Evolutionary conservation across 2,797 vertebrate genomes (phyloP), one percentile per base, ranked within the genome.

Genomic region (Cryptoprocta ferox): DNA sequence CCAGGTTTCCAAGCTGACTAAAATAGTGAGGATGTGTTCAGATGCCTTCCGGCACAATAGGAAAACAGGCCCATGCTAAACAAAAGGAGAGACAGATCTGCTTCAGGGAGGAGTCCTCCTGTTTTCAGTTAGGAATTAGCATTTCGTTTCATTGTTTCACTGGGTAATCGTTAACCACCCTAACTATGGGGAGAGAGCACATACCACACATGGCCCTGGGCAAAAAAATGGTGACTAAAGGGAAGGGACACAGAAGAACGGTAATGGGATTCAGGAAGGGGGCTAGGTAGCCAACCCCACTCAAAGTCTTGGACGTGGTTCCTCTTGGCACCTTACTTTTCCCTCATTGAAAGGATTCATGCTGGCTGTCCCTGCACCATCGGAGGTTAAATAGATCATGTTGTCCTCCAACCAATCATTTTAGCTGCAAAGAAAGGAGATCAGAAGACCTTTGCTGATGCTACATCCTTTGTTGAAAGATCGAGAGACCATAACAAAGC

Each of bases 401-500:
- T 37, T 21, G 4, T 30, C n/a, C 16, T 83, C 8, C 80, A 39
- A 56, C 48, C 19, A 89, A 45, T 19, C 30, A n/a, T 32, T 16
- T 83, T 30, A 39, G 32, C 61, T 65, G 32, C 10, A 5, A 50
- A 45, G 42, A 91, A 68, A 2, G 2, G 63, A 63, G 13, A 56
- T 18, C 15, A 75, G 86, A 78, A 93, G 61, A 76, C 0, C 8
- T 4, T 39, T 65, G 21, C 26, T 71, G 10, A 48, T 56, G 9
- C 68, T 42, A 26, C 84, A 70, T 68, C 21, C 66, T 63, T n/a
- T 37, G 3, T 10, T 45, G 37, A 79, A 84, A 87, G 19, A 82
- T 82, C 35, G 45, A 93, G 53, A 79, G 68, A 86, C 56, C 39
- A 14, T 56, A 91, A 35, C 10, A 50, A 75, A 59, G 68, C 53